These are phyloP conservation scores for Drosophila mayaguana DNA, from an alignment of 2,888 invertebrate genomes.

Conservation along the genomic window DNA sequence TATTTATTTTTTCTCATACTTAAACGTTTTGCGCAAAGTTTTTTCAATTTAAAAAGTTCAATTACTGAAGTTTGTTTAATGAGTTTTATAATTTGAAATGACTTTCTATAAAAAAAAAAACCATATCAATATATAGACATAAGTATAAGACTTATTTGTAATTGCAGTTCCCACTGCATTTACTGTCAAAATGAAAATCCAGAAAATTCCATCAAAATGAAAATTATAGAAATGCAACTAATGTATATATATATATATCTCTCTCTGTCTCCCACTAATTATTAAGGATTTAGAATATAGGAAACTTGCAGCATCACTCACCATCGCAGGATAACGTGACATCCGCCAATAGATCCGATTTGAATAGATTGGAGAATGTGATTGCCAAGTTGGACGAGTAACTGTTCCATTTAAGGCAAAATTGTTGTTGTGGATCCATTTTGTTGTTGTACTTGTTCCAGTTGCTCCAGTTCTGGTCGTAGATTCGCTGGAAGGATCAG, in stretches of 20 bases:
- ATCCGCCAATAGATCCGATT: constrained; percentile 96
- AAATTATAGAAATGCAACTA: neutral
- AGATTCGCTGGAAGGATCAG: constrained; percentile 21
- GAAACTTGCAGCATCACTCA: constrained; percentile 84
- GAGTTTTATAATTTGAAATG: neutral
- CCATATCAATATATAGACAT: no score
- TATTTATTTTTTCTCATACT: no score
- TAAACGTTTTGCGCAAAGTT: neutral
- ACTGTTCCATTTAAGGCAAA: constrained; percentile 98
- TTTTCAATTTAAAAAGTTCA: neutral
- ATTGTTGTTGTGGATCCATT: constrained; percentile 98
- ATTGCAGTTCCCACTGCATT: constrained; percentile 22
- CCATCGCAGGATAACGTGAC: constrained; percentile 97
- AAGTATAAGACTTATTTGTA: neutral
- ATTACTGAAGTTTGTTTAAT: neutral
- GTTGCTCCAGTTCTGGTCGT: constrained; percentile 14
- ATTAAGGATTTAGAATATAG: neutral
- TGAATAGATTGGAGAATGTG: constrained; percentile 96
- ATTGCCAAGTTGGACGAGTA: constrained; percentile 96
- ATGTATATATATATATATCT: neutral
- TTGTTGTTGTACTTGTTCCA: constrained; percentile 36
- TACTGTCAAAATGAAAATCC: constrained; percentile 18
- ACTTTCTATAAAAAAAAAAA: no score
- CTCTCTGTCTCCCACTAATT: neutral
- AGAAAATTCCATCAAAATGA: neutral